Conservation (phyloP, 2,113 vertebrate genomes). For the Neogobius melanostomus region DNA sequence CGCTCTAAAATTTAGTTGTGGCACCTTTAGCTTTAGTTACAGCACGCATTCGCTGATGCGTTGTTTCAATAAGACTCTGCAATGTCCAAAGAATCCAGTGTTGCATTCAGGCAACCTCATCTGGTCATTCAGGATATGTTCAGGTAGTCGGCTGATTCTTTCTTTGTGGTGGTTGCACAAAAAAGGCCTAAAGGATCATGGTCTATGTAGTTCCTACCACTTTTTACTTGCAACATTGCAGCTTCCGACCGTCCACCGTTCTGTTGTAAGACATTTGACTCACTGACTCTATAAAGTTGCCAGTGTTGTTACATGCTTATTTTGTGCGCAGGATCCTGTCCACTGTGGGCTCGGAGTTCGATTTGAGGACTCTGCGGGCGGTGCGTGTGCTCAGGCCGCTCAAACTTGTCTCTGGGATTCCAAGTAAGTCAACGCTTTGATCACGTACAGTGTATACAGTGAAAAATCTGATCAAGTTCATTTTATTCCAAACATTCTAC, state of each 20-base stretch:
- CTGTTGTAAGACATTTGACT: not conserved
- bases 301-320: conserved; percentile 8
- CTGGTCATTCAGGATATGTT: no score
- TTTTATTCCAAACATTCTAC: no score
- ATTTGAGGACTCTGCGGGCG: conserved; percentile 94
- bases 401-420: conserved; percentile 96
- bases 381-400: conserved; percentile 94
- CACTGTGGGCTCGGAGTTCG: conserved; percentile 89
- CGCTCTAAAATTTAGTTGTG: no score
- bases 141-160: no score
- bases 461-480: no score
- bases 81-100: no score
- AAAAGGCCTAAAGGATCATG: not conserved
- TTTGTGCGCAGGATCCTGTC: conserved; percentile 75
- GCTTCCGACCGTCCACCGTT: no score
- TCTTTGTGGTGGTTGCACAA: not conserved
- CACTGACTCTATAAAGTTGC: not conserved
- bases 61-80: no score
- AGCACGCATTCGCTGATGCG: no score
- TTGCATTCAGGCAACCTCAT: no score
- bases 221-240: not conserved
- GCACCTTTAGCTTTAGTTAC: no score
- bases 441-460: no score
- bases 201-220: not conserved
- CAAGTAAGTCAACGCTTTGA: conserved; percentile 82